Base-by-base conservation (phyloP, 1,140 invertebrate species). In the Drosophila nikananu region DNA sequence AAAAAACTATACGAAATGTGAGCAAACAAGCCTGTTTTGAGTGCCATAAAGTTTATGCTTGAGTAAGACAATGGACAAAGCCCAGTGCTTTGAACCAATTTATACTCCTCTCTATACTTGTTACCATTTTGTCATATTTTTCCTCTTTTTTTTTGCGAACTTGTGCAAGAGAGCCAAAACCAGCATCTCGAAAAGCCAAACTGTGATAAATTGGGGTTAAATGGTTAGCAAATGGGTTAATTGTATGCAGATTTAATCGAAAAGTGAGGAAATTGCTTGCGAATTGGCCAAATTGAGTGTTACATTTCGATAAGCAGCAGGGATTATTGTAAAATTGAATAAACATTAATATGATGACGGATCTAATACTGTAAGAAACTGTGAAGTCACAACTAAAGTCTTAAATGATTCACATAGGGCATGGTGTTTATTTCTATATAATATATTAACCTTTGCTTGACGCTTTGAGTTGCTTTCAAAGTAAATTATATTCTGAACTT, bases 11-110 rank as follows among this genome's bases (percentile, higher is more conserved):
- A 35, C 77, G 81, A 83, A 84, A 81, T 73, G 55, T 73, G 54
- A 42, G 68, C 67, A 72, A 73, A 60, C 66, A 77, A 51, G 68
- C 66, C 46, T 37, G 51, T 74, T 67, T 74, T 54, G 51, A 74
- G 66, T 67, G 73, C 64, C 83, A 83, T 80, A 87, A 83, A 89
- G 46, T 72, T 89, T 75, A 75, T 84, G 84, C 81, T 89, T 89
- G 81, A 55, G 84, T 75, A 89, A 87, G 73, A 84, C 81, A 83
- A 83, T 77, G 63, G 51, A 48, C 41, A 49, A 25, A 60, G 52
- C 81, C 46, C 44, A 60, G 66, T 71, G 49, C 70, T 61, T 68
- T 32, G 46, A 64, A 70, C 84, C 72, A 66, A 77, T 89, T 80
- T 51, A 83, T 82, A 63, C 19, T 39, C 32, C 27, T 61, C 4